Conservation (phyloP, 2,888 invertebrate genomes). For the Microchrysa polita region DNA sequence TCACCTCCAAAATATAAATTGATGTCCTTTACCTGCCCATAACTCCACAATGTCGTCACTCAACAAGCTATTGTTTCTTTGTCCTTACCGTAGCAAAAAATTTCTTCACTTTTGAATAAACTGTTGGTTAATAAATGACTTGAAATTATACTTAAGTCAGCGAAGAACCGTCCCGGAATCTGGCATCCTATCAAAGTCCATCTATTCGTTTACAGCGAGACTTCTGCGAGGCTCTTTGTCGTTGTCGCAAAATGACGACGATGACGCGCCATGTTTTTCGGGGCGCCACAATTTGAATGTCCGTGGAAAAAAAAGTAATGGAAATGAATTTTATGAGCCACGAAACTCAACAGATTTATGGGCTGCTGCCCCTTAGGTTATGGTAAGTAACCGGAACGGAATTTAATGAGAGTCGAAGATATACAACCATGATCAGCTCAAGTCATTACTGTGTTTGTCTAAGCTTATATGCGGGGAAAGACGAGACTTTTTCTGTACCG, state of each 20-base stretch:
- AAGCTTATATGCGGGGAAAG: no score
- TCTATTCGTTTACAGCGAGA: background rate
- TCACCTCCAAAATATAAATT: no score
- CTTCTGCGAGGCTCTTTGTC: background rate
- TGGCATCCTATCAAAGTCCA: background rate
- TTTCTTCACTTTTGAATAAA: no score
- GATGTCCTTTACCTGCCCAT: no score
- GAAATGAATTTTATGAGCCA: slow-evolving; percentile 48
- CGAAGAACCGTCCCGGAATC: background rate
- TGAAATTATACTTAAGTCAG: no score
- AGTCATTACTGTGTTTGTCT: slow-evolving; percentile 35
- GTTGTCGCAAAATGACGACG: background rate
- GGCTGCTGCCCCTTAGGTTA: slow-evolving; percentile 45
- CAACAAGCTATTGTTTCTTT: no score
- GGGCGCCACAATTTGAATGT: background rate
- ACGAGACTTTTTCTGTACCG: background rate
- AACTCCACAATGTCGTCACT: no score
- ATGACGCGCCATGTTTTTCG: background rate
- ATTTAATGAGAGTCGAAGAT: slow-evolving; percentile 42
- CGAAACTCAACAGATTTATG: slow-evolving; percentile 49
- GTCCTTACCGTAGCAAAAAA: no score
- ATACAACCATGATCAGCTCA: slow-evolving; percentile 29
- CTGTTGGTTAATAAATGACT: no score
- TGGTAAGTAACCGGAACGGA: slow-evolving; percentile 46
- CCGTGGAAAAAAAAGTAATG: slow-evolving; percentile 44